Base-by-base conservation (phyloP, 2,113 vertebrate species). In the Python bivittatus region DNA sequence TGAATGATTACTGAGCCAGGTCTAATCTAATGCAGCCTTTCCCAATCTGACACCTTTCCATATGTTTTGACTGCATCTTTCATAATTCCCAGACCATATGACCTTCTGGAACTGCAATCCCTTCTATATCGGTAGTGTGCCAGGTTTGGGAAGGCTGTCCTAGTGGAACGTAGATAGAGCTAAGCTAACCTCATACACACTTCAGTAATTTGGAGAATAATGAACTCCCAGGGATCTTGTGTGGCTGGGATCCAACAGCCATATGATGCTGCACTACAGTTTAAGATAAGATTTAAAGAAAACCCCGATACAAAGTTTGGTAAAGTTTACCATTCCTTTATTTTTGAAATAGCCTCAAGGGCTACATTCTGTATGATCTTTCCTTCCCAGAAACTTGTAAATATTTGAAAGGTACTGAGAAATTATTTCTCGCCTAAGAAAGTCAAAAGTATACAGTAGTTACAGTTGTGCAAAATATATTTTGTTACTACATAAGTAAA, bases 401-500 rank as follows among this genome's bases (percentile, higher is more conserved):
- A 33, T 52, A 17, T 61, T 38, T 29, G 2, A 58, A 17, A 25
- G 52, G 0, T 86, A 7, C 72, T 22, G 33, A 42, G 33, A 79
- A 79, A 42, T 42, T 42, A 79, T 79, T 42, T 79, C 17, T 79
- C 33, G 20, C 42, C 2, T 20, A 38, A 42, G 72, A 79, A 42
- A 79, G 33, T 42, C 72, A 79, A 17, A 79, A 79, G 17, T 42
- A 42, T 79, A 42, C 15, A 93, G 64, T 94, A 58, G 52, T 84
- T 56, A 92, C 92, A 64, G 61, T 54, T 90, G 88, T 90, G 91
- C 42, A 53, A 48, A 86, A 29, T 25, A 52, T 90, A 83, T 91
- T 29, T 88, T 93, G 9, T 88, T 64, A n/a, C 52, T 90, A 88
- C 89, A 91, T 53, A n/a, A 27, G 88, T 83, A 88, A 91, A 48